A percentile compares a stretch with the other conserved stretches of the same genome.
Conservation (phyloP, 2,113 vertebrate species). For the Cardinalis cardinalis region DNA sequence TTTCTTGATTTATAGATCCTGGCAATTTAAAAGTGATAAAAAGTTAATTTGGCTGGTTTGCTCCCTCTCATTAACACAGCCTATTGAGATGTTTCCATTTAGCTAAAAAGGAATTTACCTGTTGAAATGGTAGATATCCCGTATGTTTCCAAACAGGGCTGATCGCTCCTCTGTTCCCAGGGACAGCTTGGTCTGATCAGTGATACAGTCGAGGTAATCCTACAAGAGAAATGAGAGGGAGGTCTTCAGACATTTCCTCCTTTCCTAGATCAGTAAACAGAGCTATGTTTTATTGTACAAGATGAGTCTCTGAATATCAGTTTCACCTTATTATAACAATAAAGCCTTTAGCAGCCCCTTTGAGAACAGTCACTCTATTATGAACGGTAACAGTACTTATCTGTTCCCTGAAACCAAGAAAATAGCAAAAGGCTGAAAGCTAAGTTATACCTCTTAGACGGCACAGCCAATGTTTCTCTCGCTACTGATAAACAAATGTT, state of each 20-base stretch:
- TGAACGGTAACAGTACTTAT: constrained; percentile 33
- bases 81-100: neutral
- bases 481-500: neutral
- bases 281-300: constrained; percentile 23
- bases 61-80: neutral
- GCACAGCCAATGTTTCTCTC: neutral
- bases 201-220: constrained; percentile 94
- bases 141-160: constrained; percentile 94
- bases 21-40: neutral
- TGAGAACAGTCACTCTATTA: constrained; percentile 51
- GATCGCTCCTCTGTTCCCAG: constrained; percentile 86
- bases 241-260: constrained; percentile 20
- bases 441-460: neutral
- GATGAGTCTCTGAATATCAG: constrained; percentile 10
- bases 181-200: constrained; percentile 83
- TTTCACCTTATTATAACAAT: constrained; percentile 45
- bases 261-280: constrained; percentile 17
- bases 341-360: constrained; percentile 17
- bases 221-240: constrained; percentile 65
- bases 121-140: constrained; percentile 93
- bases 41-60: neutral
- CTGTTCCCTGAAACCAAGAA: constrained; percentile 49
- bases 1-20: neutral
- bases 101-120: constrained; percentile 73
- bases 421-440: constrained; percentile 14